phyloP scores from a whole-genome alignment of 2,888 invertebrate species.

The Scelioninae gen. 2 region DNA sequence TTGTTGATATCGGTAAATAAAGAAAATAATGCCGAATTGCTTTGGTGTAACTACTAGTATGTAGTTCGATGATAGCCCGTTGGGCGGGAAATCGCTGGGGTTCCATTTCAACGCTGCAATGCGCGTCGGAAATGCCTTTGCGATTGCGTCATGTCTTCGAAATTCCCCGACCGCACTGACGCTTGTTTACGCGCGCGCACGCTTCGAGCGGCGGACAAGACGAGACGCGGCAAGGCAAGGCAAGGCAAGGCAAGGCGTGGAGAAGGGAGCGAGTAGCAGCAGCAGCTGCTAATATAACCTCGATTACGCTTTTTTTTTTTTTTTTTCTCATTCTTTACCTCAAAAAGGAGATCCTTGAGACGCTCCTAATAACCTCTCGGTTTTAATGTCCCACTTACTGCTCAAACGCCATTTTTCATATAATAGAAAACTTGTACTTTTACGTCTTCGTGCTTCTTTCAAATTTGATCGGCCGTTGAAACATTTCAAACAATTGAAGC shows the following conservation, averaged over 20 bases:
- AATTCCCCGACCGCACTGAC: conserved; percentile 69
- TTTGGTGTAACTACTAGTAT: too few species aligned
- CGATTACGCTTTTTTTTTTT: conserved; percentile 52
- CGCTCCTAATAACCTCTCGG: conserved; percentile 38
- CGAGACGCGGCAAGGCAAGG: conserved; percentile 35
- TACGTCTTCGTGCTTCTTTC: not conserved
- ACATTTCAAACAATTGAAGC: not conserved
- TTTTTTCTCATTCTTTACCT: conserved; percentile 49
- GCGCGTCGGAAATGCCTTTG: conserved; percentile 74
- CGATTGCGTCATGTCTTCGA: conserved; percentile 72
- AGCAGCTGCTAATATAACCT: conserved; percentile 53
- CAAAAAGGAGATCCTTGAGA: conserved; percentile 52
- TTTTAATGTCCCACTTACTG: conserved; percentile 35
- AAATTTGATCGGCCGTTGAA: too few species aligned
- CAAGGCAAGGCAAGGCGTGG: conserved; percentile 24
- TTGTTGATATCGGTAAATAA: too few species aligned
- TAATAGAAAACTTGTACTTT: not conserved
- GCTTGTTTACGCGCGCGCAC: conserved; percentile 54
- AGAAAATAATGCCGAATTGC: too few species aligned
- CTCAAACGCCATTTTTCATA: conserved; percentile 15
- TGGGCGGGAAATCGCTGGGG: conserved; percentile 65
- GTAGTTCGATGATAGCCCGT: not conserved
- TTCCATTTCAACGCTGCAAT: conserved; percentile 62
- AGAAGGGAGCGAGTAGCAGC: conserved; percentile 39
- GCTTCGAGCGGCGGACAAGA: conserved; percentile 36